A percentile compares a stretch with the other conserved stretches of the same genome.
These are phyloP conservation scores for Corythucha ciliata DNA, from an alignment of 2,888 invertebrate species.

Conservation along the genomic window DNA sequence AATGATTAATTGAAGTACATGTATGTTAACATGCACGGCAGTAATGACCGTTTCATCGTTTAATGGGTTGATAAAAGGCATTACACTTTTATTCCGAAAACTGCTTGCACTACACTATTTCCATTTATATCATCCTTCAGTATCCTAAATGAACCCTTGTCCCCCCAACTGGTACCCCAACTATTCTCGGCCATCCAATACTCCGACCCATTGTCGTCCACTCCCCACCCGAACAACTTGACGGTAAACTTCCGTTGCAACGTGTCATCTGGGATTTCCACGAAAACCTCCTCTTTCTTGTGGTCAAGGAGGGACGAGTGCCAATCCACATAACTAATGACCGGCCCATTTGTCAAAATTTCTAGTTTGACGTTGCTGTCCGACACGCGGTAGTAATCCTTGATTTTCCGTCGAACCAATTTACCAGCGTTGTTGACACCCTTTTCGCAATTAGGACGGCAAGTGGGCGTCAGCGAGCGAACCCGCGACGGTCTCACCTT, in stretches of 20 bases:
- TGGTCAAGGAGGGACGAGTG: not conserved
- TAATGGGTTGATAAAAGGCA: too few species aligned
- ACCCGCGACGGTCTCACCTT: not conserved
- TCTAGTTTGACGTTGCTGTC: slow-evolving; percentile 8
- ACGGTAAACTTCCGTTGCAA: slow-evolving; percentile 1
- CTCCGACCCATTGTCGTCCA: not conserved
- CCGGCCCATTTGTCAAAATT: slow-evolving; percentile 6
- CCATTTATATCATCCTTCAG: not conserved
- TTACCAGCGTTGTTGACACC: not conserved
- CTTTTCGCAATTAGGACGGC: not conserved
- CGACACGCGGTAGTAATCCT: not conserved
- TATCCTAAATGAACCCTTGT: slow-evolving; percentile 8
- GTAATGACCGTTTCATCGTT: too few species aligned
- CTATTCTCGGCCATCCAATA: slow-evolving; percentile 9
- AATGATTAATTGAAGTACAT: too few species aligned
- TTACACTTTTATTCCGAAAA: too few species aligned
- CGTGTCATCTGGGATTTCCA: not conserved
- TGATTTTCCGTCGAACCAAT: not conserved
- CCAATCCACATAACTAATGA: not conserved
- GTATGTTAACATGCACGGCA: too few species aligned
- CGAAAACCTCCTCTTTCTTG: not conserved
- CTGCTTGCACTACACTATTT: too few species aligned
- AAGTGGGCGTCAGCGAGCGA: not conserved
- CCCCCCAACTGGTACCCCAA: slow-evolving; percentile 9
- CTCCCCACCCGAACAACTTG: slow-evolving; percentile 10